A percentile compares a stretch with the other conserved stretches of the same genome.
phyloP scores from a whole-genome alignment of 1,140 invertebrate species.

The Cydia strobilella region DNA sequence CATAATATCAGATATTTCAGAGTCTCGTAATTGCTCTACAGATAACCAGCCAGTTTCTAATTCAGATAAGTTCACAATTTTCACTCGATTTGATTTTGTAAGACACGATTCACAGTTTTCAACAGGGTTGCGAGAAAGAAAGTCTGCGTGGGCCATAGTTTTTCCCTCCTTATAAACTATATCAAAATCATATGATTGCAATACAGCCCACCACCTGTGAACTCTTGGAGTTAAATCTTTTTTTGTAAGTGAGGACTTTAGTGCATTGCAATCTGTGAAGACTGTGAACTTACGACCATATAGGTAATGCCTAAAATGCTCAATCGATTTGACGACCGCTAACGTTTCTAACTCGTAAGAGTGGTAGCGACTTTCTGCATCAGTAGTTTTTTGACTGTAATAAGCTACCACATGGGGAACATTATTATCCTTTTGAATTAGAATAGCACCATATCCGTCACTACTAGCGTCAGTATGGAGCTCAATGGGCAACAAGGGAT shows the following conservation, averaged over 20 bases:
- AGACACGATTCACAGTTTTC: not conserved
- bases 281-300: too few relatives aligned
- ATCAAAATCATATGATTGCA: slow-evolving; percentile 19
- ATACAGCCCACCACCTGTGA: slow-evolving; percentile 30
- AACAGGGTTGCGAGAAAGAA: slow-evolving; percentile 5
- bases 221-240: slow-evolving; percentile 52
- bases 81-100: not conserved
- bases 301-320: too few relatives aligned
- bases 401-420: slow-evolving; percentile 73
- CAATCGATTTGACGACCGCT: too few relatives aligned
- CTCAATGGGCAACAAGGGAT: slow-evolving; percentile 50
- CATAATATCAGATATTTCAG: slow-evolving; percentile 26
- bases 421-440: slow-evolving; percentile 60
- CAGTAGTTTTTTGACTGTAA: slow-evolving; percentile 65
- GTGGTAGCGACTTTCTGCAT: too few relatives aligned
- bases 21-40: slow-evolving; percentile 30
- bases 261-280: too few relatives aligned
- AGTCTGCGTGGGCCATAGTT: slow-evolving; percentile 13
- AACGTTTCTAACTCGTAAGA: too few relatives aligned
- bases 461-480: slow-evolving; percentile 61
- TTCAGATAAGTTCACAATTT: slow-evolving; percentile 18
- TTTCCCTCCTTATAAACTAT: slow-evolving; percentile 14
- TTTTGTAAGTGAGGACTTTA: too few relatives aligned
- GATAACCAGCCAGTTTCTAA: slow-evolving; percentile 15
- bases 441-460: slow-evolving; percentile 52